Evolutionary conservation across 2,888 invertebrate genomes (phyloP).

Genomic region (Dorcus parallelipipedus): DNA sequence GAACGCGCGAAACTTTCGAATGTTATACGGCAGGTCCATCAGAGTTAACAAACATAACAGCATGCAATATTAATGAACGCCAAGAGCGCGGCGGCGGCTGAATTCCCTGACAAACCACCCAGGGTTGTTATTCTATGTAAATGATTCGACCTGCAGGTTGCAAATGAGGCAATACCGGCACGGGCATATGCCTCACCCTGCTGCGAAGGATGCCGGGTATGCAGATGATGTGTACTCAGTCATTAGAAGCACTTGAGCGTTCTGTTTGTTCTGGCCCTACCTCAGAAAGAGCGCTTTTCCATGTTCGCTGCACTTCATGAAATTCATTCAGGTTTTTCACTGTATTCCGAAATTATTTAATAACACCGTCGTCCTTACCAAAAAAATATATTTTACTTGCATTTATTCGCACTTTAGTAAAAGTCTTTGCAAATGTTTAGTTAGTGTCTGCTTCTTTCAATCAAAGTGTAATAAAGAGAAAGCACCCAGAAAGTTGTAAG

Average conservation of each 20-base stretch:
- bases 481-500: too few species aligned
- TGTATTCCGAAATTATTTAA: background rate
- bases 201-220: slow-evolving; percentile 30
- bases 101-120: slow-evolving; percentile 39
- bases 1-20: background rate
- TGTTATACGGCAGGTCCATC: slow-evolving; percentile 3
- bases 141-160: slow-evolving; percentile 46
- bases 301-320: slow-evolving; percentile 1
- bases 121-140: slow-evolving; percentile 47
- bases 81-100: slow-evolving; percentile 28
- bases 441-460: too few species aligned
- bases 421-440: too few species aligned
- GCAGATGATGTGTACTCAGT: slow-evolving; percentile 49
- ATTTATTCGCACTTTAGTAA: too few species aligned
- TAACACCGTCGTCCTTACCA: too few species aligned
- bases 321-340: background rate
- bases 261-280: slow-evolving; percentile 40
- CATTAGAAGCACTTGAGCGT: slow-evolving; percentile 47
- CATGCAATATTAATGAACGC: slow-evolving; percentile 40
- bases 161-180: slow-evolving; percentile 43
- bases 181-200: slow-evolving; percentile 33
- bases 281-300: slow-evolving; percentile 16
- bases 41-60: slow-evolving; percentile 22
- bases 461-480: too few species aligned
- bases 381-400: too few species aligned